Base-by-base conservation (phyloP, 2,113 vertebrate genomes). In the Mixornis gularis region DNA sequence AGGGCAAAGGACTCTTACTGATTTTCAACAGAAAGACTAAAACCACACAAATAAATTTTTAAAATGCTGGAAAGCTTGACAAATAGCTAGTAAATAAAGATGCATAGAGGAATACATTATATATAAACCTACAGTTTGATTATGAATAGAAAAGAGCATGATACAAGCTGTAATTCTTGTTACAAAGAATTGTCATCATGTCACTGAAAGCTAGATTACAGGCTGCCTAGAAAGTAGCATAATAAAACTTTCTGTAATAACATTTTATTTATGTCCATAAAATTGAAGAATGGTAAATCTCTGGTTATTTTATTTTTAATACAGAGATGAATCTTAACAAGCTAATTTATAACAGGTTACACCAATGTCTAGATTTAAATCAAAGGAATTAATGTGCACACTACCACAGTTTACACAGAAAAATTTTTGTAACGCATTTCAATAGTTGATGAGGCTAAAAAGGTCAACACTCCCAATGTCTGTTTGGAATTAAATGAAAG, bases 221-320 rank as follows among this genome's bases (percentile, higher is more conserved):
- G 43, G 27, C 73, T 90, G 62, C 41, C 87, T 90, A 71, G 41
- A 92, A 92, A 76, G 48, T 36, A 90, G 56, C 36, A 74, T 64
- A 88, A 90, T 85, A 92, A 89, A 79, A 91, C 53, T 46, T 55
- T 15, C 63, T 80, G 34, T 72, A 92, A 79, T 94, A 79, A 81
- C 71, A 62, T 90, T 84, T 95, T 90, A 93, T 93, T 94, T 96
- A 93, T 89, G 76, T 94, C 60, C 91, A 91, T 92, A 85, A 94
- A 90, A 92, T 34, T 63, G 81, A 74, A 69, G 62, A 93, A 90
- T 89, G 64, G 46, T 74, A 86, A 91, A 90, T 38, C 62, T 85
- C 34, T 34, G 25, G 44, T 87, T 95, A 87, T 64, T 88, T 87
- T 94, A 91, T 73, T 71, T 89, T 93, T 87, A 89, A 79, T 38